phyloP scores from a whole-genome alignment of 2,888 invertebrate species.

The Drosophila subsilvestris region DNA sequence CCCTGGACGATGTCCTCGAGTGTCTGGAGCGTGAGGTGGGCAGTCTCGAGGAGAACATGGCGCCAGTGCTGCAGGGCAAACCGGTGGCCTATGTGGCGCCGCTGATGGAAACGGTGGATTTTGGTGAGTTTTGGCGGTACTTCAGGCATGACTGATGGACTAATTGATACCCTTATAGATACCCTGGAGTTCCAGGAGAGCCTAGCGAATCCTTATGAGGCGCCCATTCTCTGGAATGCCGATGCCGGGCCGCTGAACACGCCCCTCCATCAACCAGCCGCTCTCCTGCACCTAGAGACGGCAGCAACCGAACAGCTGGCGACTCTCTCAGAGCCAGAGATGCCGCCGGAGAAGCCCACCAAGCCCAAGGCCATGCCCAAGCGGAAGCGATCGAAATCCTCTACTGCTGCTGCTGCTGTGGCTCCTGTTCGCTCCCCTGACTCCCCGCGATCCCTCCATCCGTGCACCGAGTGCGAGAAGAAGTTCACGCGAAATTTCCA shows the following conservation, averaged over 20 bases:
- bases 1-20: constrained; percentile 68
- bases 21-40: constrained; percentile 68
- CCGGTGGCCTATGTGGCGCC: constrained; percentile 46
- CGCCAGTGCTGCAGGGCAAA: constrained; percentile 19
- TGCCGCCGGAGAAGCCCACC: background rate
- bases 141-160: no score
- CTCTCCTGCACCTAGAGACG: background rate
- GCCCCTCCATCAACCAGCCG: constrained; percentile 50
- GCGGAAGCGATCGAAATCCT: background rate
- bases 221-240: constrained; percentile 30
- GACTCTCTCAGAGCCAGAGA: background rate
- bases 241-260: constrained; percentile 55
- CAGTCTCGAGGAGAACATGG: constrained; percentile 45
- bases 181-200: constrained; percentile 52
- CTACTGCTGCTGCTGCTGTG: background rate
- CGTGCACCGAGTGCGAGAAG: constrained; percentile 75
- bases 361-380: constrained; percentile 12
- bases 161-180: constrained; percentile 18
- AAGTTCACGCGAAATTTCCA: constrained; percentile 81
- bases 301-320: background rate
- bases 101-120: constrained; percentile 56
- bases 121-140: constrained; percentile 48
- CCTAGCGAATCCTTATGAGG: background rate
- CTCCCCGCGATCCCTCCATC: constrained; percentile 57
- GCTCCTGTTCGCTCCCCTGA: background rate